Evolutionary conservation across 35 echinoderm and acorn worm genomes (phyloP).

Genomic region (Heliocidaris tuberculata): DNA sequence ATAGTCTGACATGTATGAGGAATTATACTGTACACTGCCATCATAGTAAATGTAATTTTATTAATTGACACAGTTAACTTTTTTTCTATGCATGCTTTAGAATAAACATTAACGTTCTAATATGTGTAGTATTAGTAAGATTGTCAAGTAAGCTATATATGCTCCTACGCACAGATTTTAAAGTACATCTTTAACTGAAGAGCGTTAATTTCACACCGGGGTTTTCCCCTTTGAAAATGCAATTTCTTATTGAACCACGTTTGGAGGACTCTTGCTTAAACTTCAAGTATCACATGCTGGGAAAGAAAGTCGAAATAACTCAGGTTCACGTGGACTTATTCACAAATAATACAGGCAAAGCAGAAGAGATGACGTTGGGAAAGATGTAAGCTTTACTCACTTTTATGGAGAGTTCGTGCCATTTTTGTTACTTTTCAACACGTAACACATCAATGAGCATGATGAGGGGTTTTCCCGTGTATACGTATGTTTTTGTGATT

Average conservation of each 20-base stretch:
- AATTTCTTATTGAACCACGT: not conserved
- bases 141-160: too few species aligned
- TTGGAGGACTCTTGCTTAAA: not conserved
- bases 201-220: not conserved
- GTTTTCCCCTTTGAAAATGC: not conserved
- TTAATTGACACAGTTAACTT: too few species aligned
- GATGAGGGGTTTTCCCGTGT: too few species aligned
- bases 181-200: not conserved
- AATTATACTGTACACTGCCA: too few species aligned
- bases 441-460: too few species aligned
- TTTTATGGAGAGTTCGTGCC: not conserved
- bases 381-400: not conserved
- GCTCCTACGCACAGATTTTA: not conserved
- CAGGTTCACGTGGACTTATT: not conserved
- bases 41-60: too few species aligned
- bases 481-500: too few species aligned
- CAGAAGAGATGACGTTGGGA: not conserved
- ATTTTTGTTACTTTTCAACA: not conserved
- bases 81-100: too few species aligned
- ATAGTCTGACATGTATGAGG: too few species aligned
- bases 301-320: not conserved
- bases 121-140: too few species aligned
- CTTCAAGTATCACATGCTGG: not conserved
- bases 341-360: not conserved
- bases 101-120: too few species aligned